Percentiles rank a stretch among this genome's conserved stretches.
Conservation (phyloP, 2,797 vertebrate genomes). For the Accipiter minullus region DNA sequence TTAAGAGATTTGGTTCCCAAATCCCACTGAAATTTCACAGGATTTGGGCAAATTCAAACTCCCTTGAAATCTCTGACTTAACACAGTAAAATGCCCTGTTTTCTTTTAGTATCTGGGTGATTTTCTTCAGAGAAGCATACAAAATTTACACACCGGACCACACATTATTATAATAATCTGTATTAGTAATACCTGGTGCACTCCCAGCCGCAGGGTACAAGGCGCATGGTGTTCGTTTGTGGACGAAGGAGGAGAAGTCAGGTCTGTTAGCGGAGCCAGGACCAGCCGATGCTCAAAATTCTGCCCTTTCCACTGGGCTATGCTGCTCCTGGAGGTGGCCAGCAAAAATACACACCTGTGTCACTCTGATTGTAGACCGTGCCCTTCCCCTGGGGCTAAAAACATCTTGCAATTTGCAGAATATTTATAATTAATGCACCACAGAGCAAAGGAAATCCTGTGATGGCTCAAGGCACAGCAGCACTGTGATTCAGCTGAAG, state of each 20-base stretch:
- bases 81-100: neutral
- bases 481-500: neutral
- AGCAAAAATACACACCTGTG: neutral
- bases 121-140: neutral
- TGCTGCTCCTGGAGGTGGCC: neutral
- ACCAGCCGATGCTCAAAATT: neutral
- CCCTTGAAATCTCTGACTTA: neutral
- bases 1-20: neutral
- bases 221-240: rapidly evolving
- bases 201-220: neutral
- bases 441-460: neutral
- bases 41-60: neutral
- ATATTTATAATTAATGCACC: neutral
- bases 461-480: neutral
- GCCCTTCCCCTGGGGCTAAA: neutral
- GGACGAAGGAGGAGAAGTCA: neutral
- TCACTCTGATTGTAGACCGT: rapidly evolving
- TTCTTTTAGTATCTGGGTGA: neutral
- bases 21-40: neutral
- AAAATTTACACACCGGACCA: neutral
- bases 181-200: rapidly evolving
- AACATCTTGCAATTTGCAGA: neutral
- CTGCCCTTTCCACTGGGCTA: neutral
- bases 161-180: rapidly evolving
- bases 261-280: rapidly evolving